Percentiles rank a stretch among this genome's conserved stretches.
These are phyloP conservation scores for Embidobia sp. DNA, from an alignment of 2,888 invertebrate species.

Conservation along the genomic window DNA sequence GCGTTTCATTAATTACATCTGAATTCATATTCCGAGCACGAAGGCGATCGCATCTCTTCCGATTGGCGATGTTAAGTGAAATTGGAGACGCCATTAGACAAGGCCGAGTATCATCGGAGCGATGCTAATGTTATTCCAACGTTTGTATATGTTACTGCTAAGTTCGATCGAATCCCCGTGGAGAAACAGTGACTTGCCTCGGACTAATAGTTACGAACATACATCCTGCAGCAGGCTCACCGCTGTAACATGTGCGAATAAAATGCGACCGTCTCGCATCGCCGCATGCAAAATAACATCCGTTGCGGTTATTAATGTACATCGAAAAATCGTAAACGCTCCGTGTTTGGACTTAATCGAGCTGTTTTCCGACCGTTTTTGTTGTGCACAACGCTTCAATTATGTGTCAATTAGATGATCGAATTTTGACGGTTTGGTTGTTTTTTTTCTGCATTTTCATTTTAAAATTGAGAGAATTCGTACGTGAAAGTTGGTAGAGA, in stretches of 20 bases:
- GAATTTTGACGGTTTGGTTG: too few relatives aligned
- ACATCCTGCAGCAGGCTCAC: constrained; percentile 59
- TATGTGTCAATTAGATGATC: too few relatives aligned
- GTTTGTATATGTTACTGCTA: constrained; percentile 51
- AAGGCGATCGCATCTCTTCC: constrained; percentile 3
- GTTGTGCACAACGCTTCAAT: too few relatives aligned
- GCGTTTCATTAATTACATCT: constrained; percentile 29
- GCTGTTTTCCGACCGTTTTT: constrained; percentile 26
- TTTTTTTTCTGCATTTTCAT: too few relatives aligned
- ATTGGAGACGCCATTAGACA: constrained; percentile 41
- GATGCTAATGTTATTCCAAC: constrained; percentile 45
- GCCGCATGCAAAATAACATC: constrained; percentile 60
- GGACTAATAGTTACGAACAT: constrained; percentile 60
- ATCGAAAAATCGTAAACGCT: constrained; percentile 52
- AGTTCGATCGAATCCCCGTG: constrained; percentile 42
- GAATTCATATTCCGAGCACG: constrained; percentile 10
- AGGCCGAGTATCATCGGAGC: constrained; percentile 11
- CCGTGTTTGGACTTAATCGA: constrained; percentile 36
- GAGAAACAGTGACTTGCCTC: constrained; percentile 51
- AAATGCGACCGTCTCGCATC: constrained; percentile 61
- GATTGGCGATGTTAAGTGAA: constrained; percentile 37
- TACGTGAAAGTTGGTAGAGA: too few relatives aligned
- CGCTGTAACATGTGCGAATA: constrained; percentile 60
- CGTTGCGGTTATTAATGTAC: constrained; percentile 62
- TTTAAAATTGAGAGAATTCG: too few relatives aligned